A percentile compares a stretch with the other conserved stretches of the same genome.
phyloP scores from a whole-genome alignment of 37 sponge, comb jelly and placozoan genomes.

The Chondrilla cf. caribensis region DNA sequence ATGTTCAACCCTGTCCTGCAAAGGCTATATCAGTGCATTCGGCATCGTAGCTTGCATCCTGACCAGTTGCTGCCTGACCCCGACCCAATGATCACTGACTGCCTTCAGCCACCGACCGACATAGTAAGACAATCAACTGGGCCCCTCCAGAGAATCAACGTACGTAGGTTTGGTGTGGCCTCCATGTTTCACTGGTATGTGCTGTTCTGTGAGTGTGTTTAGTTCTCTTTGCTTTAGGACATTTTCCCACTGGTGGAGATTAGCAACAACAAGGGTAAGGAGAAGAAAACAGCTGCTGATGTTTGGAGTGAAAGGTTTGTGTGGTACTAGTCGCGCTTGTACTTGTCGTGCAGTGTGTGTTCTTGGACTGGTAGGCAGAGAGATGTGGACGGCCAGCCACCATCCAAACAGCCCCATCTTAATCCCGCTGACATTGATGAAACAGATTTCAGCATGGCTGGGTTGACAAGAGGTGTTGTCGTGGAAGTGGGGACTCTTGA shows the following conservation, averaged over 20 bases:
- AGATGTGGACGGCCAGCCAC: constrained; percentile 33
- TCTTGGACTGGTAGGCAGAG: background rate
- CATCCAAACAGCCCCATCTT: background rate
- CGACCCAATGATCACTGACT: constrained; percentile 46
- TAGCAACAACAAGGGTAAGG: constrained; percentile 47
- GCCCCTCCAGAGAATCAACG: background rate
- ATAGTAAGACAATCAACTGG: background rate
- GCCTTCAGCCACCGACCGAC: background rate
- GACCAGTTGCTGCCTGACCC: constrained; percentile 60
- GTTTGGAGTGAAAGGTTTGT: constrained; percentile 70
- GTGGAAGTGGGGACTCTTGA: constrained; percentile 86
- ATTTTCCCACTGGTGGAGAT: constrained; percentile 64
- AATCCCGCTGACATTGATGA: constrained; percentile 13
- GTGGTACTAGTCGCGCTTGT: background rate
- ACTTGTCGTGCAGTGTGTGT: background rate
- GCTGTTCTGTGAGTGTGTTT: background rate
- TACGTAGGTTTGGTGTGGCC: background rate
- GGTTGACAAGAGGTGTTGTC: constrained; percentile 67
- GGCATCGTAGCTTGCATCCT: constrained; percentile 66
- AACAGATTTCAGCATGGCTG: constrained; percentile 77
- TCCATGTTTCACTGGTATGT: background rate
- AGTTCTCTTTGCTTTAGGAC: constrained; percentile 34
- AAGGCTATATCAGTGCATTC: constrained; percentile 76
- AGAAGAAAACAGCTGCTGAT: constrained; percentile 42
- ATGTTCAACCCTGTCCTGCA: constrained; percentile 81